Percentiles rank a stretch among this genome's conserved stretches.
Conservation (phyloP, 2,113 vertebrate genomes). For the Anguilla rostrata region DNA sequence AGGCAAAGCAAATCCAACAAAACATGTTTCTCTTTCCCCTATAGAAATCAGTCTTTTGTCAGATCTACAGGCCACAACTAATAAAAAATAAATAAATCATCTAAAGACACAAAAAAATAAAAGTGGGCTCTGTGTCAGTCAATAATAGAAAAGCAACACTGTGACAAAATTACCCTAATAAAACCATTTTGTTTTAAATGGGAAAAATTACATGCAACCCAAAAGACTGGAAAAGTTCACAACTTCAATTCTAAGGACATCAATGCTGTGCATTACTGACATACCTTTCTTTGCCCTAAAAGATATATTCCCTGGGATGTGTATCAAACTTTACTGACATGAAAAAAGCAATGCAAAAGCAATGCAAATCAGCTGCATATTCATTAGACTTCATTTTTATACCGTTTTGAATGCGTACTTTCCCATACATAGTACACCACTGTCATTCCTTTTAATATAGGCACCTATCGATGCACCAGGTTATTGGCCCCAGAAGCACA, state of each 20-base stretch:
- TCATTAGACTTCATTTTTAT: conserved; percentile 24
- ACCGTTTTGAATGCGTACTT: neutral
- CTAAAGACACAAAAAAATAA: too few species aligned
- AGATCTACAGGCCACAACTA: too few species aligned
- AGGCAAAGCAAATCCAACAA: too few species aligned
- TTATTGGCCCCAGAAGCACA: neutral
- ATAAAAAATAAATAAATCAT: too few species aligned
- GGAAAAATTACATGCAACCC: too few species aligned
- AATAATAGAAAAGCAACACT: too few species aligned
- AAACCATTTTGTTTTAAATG: too few species aligned
- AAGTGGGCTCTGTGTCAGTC: too few species aligned
- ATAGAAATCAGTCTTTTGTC: too few species aligned
- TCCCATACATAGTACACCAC: conserved; percentile 8
- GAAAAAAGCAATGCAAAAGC: conserved; percentile 4
- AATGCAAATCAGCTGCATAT: conserved; percentile 4
- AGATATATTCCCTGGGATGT: neutral
- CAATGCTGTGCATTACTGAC: neutral
- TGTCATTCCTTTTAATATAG: conserved; percentile 12
- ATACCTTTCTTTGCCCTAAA: neutral
- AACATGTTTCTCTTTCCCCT: too few species aligned
- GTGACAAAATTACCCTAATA: too few species aligned
- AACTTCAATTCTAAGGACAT: neutral
- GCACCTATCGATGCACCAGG: neutral
- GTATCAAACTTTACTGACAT: conserved; percentile 3
- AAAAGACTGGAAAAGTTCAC: too few species aligned